Evolutionary conservation across 2,797 vertebrate species (phyloP), one percentile per base, ranked within the genome.

Genomic region (Echeneis naucrates): DNA sequence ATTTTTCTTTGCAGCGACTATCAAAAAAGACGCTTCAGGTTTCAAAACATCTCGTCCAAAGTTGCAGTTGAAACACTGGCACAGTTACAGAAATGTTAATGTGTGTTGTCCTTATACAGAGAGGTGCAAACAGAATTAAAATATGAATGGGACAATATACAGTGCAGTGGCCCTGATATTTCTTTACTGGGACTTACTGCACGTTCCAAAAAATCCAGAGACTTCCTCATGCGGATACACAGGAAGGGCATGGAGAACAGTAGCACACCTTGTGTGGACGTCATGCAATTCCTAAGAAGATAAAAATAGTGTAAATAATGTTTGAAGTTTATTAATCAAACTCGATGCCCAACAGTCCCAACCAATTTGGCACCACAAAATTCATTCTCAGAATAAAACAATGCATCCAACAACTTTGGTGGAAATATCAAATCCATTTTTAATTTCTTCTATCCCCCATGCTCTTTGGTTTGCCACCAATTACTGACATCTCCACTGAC

Each of bases 231-330:
- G 14, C 23, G 66, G 40, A 64, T 47, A 60, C 4, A 53, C 17
- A 40, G 42, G 57, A 42, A 75, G 24, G 17, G 64, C 57, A 50
- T 60, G 64, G 9, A 68, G 33, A 64, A 52, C 23, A 35, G 53
- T 48, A 4, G 53, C 53, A 17, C 11, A 24, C 21, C 17, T 54
- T 1, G 47, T 64, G 53, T 65, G 38, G 48, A 71, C 10, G 17
- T n/a, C n/a, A n/a, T n/a, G n/a, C n/a, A n/a, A n/a, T n/a, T n/a
- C n/a, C n/a, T n/a, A n/a, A n/a, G n/a, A 32, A 9, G 10, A 64
- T 42, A 5, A 57, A 45, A 53, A 54, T 3, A 16, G 23, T 35
- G 27, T 32, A 40, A 45, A 45, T 21, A 48, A 2, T 27, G 24
- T 10, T 19, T 42, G 1, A 17, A 30, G 24, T 42, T 53, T 42